These are phyloP conservation scores for Hydrotaea diabolus DNA, from an alignment of 2,888 invertebrate species.

Conservation along the genomic window DNA sequence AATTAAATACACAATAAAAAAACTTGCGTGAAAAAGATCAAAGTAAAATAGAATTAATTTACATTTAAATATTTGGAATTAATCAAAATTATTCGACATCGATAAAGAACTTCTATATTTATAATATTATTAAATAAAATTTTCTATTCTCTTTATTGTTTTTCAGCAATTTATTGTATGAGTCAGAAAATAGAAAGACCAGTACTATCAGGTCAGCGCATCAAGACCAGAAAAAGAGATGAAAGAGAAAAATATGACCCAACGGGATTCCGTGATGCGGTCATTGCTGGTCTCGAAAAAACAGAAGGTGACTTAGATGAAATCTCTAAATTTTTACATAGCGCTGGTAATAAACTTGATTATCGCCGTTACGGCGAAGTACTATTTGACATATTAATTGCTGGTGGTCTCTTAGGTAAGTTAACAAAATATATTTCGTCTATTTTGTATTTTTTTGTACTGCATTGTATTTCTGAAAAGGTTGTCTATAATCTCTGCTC, in stretches of 20 bases:
- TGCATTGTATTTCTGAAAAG: no score
- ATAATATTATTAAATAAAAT: not conserved
- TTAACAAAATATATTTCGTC: not conserved
- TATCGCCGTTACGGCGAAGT: constrained; percentile 99
- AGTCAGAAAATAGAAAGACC: constrained; percentile 99
- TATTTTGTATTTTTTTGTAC: no score
- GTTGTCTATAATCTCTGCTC: no score
- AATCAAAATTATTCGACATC: no score
- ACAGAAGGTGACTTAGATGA: constrained; percentile 97
- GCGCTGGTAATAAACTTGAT: constrained; percentile 97
- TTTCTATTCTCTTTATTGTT: constrained; percentile 77
- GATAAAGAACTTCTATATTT: not conserved
- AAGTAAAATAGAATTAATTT: no score
- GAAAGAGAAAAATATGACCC: constrained; percentile 99
- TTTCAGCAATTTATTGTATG: constrained; percentile 95
- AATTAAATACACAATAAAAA: no score
- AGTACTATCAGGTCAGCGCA: constrained; percentile 99
- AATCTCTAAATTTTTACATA: constrained; percentile 96
- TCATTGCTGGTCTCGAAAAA: constrained; percentile 97
- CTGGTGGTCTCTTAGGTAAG: constrained; percentile 95
- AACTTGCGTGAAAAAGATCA: no score
- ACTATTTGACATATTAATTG: constrained; percentile 98
- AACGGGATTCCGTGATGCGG: constrained; percentile 97
- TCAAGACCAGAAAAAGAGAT: constrained; percentile 99
- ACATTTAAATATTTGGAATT: not conserved